Base-by-base conservation (phyloP, 1,140 invertebrate genomes). In the Coboldia fuscipes region DNA sequence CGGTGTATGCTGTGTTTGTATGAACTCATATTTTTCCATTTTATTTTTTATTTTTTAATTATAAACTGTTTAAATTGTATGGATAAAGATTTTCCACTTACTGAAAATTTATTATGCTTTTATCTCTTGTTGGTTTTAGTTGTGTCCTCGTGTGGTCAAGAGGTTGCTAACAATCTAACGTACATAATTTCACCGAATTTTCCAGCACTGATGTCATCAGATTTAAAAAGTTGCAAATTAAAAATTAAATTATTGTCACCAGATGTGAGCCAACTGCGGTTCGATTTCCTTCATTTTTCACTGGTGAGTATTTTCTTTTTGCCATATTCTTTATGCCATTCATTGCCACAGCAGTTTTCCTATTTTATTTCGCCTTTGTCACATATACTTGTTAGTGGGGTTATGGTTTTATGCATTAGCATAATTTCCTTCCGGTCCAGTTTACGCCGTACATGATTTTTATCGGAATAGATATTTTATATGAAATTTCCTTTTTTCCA, bases 1-100 rank as follows among this genome's bases (percentile, higher is more conserved):
- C 39, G 81, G 81, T 2, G 78, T 84, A n/a, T 88, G 83, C 47
- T 88, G 83, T 52, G 68, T 83, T 18, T 84, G 81, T 80, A 53
- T 77, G 77, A 76, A 36, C 8, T 5, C n/a, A 24, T 14, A 3
- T 34, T 10, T 33, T 21, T 33, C 2, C 10, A 7, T 3, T 34
- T 34, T 15, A 19, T 5, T 2, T 16, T 5, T 19, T 20, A 5
- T 32, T 10, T 34, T 34, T 34, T 27, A 20, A 8, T 20, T 33
- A 20, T n/a, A 33, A n/a, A 19, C 13, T 7, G 9, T 33, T 33
- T 4, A n/a, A 3, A 24, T 14, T 4, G 18, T 27, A 17, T 17
- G 8, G n/a, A 19, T 17, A 27, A 10, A 24, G 10, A 15, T 7
- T 27, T 23, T 16, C 14, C 21, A 2, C n/a, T 2, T 6, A n/a